These are phyloP conservation scores for Gisinianus flammeolus DNA, from an alignment of 2,888 invertebrate species.

Conservation along the genomic window DNA sequence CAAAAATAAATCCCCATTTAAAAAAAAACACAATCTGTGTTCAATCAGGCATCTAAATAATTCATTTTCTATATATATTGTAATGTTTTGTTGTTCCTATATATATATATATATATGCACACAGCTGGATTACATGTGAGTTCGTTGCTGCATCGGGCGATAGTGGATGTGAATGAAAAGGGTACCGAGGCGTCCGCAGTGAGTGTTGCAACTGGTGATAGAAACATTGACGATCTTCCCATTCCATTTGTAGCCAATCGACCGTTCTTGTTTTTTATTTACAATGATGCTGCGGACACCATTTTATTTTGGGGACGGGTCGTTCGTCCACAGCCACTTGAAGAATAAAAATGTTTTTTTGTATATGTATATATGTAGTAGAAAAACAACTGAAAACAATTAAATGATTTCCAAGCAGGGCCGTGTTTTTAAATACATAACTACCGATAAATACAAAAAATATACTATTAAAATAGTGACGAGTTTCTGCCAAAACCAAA, in stretches of 20 bases:
- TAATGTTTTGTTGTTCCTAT: background rate
- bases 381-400: too few species aligned
- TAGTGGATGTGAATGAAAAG: constrained; percentile 61
- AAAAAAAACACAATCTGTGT: background rate
- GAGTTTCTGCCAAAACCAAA: too few species aligned
- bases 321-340: constrained; percentile 64
- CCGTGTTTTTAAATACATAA: too few species aligned
- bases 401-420: too few species aligned
- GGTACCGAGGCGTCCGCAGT: constrained; percentile 72
- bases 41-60: too few species aligned
- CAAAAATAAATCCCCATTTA: background rate
- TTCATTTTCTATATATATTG: background rate
- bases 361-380: too few species aligned
- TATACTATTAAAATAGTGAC: too few species aligned
- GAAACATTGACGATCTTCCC: constrained; percentile 49
- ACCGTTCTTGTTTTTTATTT: constrained; percentile 77
- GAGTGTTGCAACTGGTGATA: constrained; percentile 69
- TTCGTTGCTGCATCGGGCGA: constrained; percentile 62
- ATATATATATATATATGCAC: too few species aligned
- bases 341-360: constrained; percentile 8
- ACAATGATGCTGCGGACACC: constrained; percentile 71
- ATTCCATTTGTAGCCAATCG: constrained; percentile 67
- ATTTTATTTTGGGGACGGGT: constrained; percentile 76
- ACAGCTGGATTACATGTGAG: constrained; percentile 51
- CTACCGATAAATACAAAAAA: too few species aligned